Conservation (phyloP, 2,797 vertebrate genomes). For the Melanotaenia nigrans region DNA sequence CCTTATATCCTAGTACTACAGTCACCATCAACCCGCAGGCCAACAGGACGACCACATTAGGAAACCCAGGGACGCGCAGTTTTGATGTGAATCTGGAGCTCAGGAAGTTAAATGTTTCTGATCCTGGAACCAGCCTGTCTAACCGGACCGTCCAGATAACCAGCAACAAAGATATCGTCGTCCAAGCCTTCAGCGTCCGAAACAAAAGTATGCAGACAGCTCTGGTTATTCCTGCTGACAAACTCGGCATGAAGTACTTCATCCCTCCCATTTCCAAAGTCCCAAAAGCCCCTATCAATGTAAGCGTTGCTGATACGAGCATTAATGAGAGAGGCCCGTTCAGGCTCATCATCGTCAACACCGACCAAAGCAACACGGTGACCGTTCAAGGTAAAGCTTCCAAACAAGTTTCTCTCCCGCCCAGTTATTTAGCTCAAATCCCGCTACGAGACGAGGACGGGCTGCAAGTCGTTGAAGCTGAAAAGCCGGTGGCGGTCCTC, state of each 20-base stretch:
- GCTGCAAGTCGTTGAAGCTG: rapidly evolving
- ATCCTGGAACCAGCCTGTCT: not conserved
- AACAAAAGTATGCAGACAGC: conserved; percentile 62
- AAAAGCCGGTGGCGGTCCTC: conserved; percentile 52
- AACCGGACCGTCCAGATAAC: conserved; percentile 14
- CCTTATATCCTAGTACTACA: rapidly evolving
- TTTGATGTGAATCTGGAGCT: conserved; percentile 14
- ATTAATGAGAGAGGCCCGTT: conserved; percentile 48
- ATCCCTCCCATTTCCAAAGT: conserved; percentile 53
- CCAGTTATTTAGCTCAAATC: conserved; percentile 37
- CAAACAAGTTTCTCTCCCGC: rapidly evolving
- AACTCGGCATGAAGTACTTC: conserved; percentile 57
- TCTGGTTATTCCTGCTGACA: conserved; percentile 46
- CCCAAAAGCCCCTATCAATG: not conserved
- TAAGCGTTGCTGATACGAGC: rapidly evolving
- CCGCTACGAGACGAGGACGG: rapidly evolving
- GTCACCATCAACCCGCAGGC: rapidly evolving
- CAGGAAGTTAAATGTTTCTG: rapidly evolving
- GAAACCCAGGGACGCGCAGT: rapidly evolving
- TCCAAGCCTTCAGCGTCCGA: conserved; percentile 45
- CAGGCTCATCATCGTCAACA: conserved; percentile 74
- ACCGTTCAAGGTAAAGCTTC: rapidly evolving
- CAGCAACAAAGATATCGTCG: conserved; percentile 44
- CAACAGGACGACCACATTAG: rapidly evolving
- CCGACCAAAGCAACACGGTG: not conserved